Percentiles rank a stretch among this genome's conserved stretches.
These are phyloP conservation scores for Holothuria glaberrima DNA, from an alignment of 35 echinoderm and acorn worm genomes.

Conservation along the genomic window DNA sequence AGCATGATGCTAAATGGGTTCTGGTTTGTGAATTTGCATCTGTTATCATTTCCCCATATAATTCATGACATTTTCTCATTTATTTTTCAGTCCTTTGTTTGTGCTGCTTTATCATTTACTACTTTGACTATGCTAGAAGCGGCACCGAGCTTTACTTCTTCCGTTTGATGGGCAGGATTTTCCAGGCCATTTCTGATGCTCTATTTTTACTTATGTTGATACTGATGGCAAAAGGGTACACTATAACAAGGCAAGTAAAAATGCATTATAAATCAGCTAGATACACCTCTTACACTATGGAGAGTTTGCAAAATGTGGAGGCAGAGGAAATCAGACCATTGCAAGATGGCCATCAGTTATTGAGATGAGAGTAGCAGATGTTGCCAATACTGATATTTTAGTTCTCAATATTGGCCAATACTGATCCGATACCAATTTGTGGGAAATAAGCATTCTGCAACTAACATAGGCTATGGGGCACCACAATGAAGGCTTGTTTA, in stretches of 20 bases:
- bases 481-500: no score
- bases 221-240: slow-evolving; percentile 97
- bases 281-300: neutral
- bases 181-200: slow-evolving; percentile 67
- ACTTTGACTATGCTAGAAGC: slow-evolving; percentile 79
- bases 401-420: no score
- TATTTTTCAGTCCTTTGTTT: slow-evolving; percentile 71
- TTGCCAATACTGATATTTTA: no score
- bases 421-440: no score
- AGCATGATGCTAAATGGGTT: neutral
- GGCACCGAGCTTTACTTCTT: slow-evolving; percentile 56
- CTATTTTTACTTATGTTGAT: slow-evolving; percentile 93
- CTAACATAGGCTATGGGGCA: no score
- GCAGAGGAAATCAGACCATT: no score
- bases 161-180: slow-evolving; percentile 57
- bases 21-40: neutral
- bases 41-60: neutral
- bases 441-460: no score
- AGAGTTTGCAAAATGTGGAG: neutral
- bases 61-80: neutral
- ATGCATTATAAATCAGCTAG: no score
- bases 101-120: slow-evolving; percentile 74
- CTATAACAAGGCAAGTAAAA: slow-evolving; percentile 80
- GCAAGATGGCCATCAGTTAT: no score
- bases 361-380: no score